phyloP scores from a whole-genome alignment of 2,888 invertebrate genomes.

The Hofmannophila pseudospretella region DNA sequence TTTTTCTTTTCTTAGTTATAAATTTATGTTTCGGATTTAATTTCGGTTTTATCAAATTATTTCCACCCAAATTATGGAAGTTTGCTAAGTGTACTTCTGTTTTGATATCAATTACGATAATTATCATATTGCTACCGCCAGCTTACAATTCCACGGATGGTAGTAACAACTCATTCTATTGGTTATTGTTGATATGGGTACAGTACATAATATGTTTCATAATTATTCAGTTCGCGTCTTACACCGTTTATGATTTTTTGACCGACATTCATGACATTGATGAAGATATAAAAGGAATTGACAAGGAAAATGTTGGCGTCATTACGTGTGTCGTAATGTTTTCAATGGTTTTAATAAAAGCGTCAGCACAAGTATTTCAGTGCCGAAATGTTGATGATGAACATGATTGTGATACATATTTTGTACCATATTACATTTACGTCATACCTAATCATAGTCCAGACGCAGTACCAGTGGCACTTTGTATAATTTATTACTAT shows the following conservation, averaged over 20 bases:
- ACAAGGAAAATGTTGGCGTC: not conserved
- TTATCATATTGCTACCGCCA: no score
- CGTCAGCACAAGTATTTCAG: not conserved
- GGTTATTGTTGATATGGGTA: not conserved
- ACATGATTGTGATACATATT: not conserved
- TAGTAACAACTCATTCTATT: not conserved
- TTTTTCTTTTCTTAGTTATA: not conserved
- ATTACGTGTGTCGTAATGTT: not conserved
- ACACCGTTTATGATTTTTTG: not conserved
- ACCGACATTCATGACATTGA: not conserved
- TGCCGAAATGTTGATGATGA: not conserved
- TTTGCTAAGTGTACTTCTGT: not conserved
- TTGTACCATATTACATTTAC: not conserved
- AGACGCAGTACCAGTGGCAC: not conserved
- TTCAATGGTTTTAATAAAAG: not conserved
- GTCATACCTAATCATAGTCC: not conserved
- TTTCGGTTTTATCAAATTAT: constrained; percentile 1
- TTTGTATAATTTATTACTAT: not conserved
- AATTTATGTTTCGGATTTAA: not conserved
- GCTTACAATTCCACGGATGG: no score
- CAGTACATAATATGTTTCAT: not conserved
- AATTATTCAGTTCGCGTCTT: not conserved
- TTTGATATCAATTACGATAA: no score
- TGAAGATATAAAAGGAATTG: not conserved
- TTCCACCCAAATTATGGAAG: not conserved